Evolutionary conservation across 2,888 invertebrate genomes (phyloP).

Genomic region (Euplagia quadripunctaria): DNA sequence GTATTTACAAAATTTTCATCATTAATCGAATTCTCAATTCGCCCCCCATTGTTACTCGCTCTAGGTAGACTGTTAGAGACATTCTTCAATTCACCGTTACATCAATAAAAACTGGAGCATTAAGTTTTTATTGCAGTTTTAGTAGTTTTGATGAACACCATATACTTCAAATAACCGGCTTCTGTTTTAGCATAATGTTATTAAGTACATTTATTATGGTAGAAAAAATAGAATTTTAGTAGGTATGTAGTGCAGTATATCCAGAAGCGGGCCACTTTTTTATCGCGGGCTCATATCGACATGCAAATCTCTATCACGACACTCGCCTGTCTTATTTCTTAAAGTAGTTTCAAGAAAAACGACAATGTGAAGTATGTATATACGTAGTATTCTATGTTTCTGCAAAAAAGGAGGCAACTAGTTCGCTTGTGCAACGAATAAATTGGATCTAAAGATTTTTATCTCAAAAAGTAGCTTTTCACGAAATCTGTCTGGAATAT

Average conservation of each 20-base stretch:
- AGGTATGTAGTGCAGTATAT: slow-evolving; percentile 32
- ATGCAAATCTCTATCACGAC: slow-evolving; percentile 69
- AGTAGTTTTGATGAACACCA: slow-evolving; percentile 33
- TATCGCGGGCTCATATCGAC: slow-evolving; percentile 64
- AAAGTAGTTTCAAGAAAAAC: slow-evolving; percentile 64
- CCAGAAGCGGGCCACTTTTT: slow-evolving; percentile 55
- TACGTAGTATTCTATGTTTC: slow-evolving; percentile 48
- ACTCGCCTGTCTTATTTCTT: slow-evolving; percentile 54
- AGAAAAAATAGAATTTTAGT: slow-evolving; percentile 24
- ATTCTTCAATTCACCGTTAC: slow-evolving; percentile 19
- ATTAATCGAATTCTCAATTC: slow-evolving; percentile 47
- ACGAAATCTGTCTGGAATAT: slow-evolving; percentile 50
- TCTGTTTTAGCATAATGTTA: slow-evolving; percentile 31
- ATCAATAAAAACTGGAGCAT: slow-evolving; percentile 34
- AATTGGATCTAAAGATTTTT: slow-evolving; percentile 51
- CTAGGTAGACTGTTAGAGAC: slow-evolving; percentile 8
- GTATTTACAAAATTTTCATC: slow-evolving; percentile 43
- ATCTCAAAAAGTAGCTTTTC: slow-evolving; percentile 53
- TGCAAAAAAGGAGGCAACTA: slow-evolving; percentile 47
- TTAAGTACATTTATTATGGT: slow-evolving; percentile 12
- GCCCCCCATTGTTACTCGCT: slow-evolving; percentile 22
- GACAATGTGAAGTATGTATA: slow-evolving; percentile 46
- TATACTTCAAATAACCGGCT: slow-evolving; percentile 46
- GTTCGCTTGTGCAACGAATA: slow-evolving; percentile 50
- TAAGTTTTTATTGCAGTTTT: slow-evolving; percentile 33